Percentiles rank a stretch among this genome's conserved stretches.
These are phyloP conservation scores for Antechinus flavipes DNA, from an alignment of 2,113 vertebrate genomes.

Conservation along the genomic window DNA sequence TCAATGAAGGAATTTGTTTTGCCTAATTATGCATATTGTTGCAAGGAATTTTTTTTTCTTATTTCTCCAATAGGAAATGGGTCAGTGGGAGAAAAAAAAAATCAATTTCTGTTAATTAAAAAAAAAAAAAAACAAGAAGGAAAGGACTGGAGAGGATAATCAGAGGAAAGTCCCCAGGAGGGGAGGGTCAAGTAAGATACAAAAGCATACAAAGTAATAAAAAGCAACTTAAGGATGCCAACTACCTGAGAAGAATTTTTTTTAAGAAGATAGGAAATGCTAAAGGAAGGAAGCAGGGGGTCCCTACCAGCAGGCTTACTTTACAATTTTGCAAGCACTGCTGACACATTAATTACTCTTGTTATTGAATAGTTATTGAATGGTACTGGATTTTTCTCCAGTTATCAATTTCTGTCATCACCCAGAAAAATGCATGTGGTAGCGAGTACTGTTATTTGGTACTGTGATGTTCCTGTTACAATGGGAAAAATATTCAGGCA, in stretches of 20 bases:
- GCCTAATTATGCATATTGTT: neutral
- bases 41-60: neutral
- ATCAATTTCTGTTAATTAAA: neutral
- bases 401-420: neutral
- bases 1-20: neutral
- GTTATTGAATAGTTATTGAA: neutral
- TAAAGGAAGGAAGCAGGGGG: neutral
- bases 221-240: no score
- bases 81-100: neutral
- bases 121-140: neutral
- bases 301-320: neutral
- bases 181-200: neutral
- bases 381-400: neutral
- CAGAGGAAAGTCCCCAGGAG: neutral
- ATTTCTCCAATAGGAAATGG: neutral
- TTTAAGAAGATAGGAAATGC: neutral
- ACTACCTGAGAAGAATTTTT: neutral
- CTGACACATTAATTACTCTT: neutral
- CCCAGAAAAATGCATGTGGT: neutral
- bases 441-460: neutral
- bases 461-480: neutral
- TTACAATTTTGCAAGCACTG: conserved; percentile 1
- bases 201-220: neutral
- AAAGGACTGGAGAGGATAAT: neutral
- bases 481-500: neutral